Conservation (phyloP, 2,797 vertebrate genomes). For the Microctenopoma steveboyesi region DNA sequence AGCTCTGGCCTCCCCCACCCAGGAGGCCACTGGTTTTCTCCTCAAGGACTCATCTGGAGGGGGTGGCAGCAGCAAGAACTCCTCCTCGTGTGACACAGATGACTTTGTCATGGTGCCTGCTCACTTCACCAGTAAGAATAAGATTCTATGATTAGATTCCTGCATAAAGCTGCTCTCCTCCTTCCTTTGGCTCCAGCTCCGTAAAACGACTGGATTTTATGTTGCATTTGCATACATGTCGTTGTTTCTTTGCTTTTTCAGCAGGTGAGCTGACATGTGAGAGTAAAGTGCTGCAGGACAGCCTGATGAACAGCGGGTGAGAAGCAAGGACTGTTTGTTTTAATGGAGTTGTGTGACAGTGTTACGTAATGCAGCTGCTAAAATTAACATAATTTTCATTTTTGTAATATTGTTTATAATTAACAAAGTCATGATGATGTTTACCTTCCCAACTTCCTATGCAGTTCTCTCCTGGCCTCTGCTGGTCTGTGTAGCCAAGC, state of each 20-base stretch:
- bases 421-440: background rate
- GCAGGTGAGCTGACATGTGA: slow-evolving; percentile 90
- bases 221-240: background rate
- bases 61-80: slow-evolving; percentile 93
- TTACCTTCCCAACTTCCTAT: slow-evolving; percentile 25
- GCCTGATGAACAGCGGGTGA: slow-evolving; percentile 96
- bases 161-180: background rate
- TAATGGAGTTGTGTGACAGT: slow-evolving; percentile 7
- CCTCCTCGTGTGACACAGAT: slow-evolving; percentile 94
- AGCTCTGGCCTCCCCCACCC: slow-evolving; percentile 87
- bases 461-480: slow-evolving; percentile 90
- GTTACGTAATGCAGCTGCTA: background rate
- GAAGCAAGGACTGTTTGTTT: slow-evolving; percentile 38
- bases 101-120: slow-evolving; percentile 98
- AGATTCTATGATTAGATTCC: background rate
- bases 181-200: background rate
- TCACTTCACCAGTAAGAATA: slow-evolving; percentile 89
- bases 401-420: too few relatives aligned
- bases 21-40: slow-evolving; percentile 87
- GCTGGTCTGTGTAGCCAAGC: slow-evolving; percentile 88
- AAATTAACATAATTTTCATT: too few relatives aligned
- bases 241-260: slow-evolving; percentile 29
- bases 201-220: background rate
- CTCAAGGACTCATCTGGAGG: slow-evolving; percentile 89
- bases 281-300: slow-evolving; percentile 90